These are phyloP conservation scores for Syrphus vitripennis DNA, from an alignment of 2,888 invertebrate genomes.

Conservation along the genomic window DNA sequence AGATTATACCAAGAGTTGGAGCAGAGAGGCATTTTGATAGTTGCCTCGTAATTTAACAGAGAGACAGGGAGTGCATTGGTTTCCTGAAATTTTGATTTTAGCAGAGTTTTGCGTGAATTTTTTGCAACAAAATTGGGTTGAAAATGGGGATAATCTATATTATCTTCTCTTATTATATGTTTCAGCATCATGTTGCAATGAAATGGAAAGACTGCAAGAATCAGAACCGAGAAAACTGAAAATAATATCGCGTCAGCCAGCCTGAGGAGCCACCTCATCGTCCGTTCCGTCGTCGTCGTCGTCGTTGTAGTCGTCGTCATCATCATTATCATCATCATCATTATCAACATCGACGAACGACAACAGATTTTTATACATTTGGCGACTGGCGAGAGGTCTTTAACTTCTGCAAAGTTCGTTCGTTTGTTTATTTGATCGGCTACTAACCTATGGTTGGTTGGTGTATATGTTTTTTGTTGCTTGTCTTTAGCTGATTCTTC, in stretches of 20 bases:
- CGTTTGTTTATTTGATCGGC: conserved; percentile 71
- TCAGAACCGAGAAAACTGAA: conserved; percentile 58
- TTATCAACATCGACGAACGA: conserved; percentile 12
- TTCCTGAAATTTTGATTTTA: background rate
- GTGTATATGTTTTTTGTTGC: conserved; percentile 60
- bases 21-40: background rate
- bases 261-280: conserved; percentile 13
- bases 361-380: conserved; percentile 56
- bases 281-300: background rate
- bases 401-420: conserved; percentile 71
- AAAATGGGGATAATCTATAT: background rate
- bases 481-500: conserved; percentile 54
- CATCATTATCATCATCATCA: background rate
- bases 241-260: conserved; percentile 31
- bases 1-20: background rate
- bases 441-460: conserved; percentile 65
- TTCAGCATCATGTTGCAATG: conserved; percentile 67
- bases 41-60: background rate
- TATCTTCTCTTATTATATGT: conserved; percentile 32
- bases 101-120: background rate
- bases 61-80: background rate
- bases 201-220: conserved; percentile 66
- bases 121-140: background rate
- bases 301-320: background rate
- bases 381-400: conserved; percentile 64